Evolutionary conservation across 2,797 vertebrate genomes (phyloP).

Genomic region (Thalassophryne amazonica): DNA sequence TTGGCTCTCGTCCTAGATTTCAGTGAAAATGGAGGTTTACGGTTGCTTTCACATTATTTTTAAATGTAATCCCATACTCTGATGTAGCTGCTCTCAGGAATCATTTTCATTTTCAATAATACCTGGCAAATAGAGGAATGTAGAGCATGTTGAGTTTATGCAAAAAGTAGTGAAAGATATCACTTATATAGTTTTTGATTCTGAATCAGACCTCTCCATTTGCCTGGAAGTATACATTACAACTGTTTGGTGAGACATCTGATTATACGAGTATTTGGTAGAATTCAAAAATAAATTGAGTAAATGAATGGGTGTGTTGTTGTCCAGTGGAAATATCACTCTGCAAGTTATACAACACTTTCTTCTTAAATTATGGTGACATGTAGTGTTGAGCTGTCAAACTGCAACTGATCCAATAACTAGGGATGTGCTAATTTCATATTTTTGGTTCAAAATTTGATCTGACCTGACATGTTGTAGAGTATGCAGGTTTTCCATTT

Average conservation of each 20-base stretch:
- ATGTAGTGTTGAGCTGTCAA: too few species aligned
- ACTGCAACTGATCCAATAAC: too few species aligned
- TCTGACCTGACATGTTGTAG: too few species aligned
- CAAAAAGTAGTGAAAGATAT: conserved; percentile 4
- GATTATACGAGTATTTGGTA: too few species aligned
- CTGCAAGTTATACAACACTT: too few species aligned
- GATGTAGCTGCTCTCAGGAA: conserved; percentile 21
- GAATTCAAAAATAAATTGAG: too few species aligned
- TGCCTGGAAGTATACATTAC: conserved; percentile 18
- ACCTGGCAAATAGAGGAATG: conserved; percentile 22
- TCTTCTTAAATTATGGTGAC: too few species aligned
- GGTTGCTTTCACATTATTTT: conserved; percentile 25
- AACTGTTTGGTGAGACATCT: neutral
- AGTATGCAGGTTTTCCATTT: too few species aligned
- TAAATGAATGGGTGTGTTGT: conserved; percentile 10
- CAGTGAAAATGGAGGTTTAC: conserved; percentile 23
- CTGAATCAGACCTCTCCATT: conserved; percentile 23
- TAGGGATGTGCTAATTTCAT: too few species aligned
- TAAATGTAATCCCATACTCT: conserved; percentile 29
- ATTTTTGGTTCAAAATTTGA: too few species aligned
- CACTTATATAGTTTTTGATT: conserved; percentile 14
- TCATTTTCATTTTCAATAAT: conserved; percentile 44
- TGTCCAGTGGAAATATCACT: too few species aligned
- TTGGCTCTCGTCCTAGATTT: conserved; percentile 46
- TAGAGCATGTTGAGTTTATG: neutral